Conservation (phyloP, 2,113 vertebrate species). For the Alectura lathami region DNA sequence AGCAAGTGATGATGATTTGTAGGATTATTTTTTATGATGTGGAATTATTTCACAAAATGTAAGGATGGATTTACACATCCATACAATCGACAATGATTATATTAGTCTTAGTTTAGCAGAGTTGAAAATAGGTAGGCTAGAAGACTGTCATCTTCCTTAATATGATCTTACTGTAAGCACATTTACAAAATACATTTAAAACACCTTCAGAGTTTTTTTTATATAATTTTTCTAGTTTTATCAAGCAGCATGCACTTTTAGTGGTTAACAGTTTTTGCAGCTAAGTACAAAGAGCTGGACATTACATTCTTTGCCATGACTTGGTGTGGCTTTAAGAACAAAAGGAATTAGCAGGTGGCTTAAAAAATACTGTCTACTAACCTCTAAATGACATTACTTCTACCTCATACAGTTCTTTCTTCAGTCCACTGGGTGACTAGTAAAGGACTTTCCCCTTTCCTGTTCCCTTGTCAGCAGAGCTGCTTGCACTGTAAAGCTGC, state of each 20-base stretch:
- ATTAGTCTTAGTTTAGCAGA: background rate
- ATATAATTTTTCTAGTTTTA: background rate
- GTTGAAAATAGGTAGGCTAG: background rate
- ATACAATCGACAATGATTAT: background rate
- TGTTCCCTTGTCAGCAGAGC: background rate
- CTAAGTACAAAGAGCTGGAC: background rate
- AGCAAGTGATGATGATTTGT: background rate
- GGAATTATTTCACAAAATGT: background rate
- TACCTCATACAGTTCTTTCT: background rate
- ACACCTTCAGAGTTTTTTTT: background rate
- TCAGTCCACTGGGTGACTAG: background rate
- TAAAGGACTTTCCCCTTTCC: background rate
- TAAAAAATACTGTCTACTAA: background rate
- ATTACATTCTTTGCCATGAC: background rate
- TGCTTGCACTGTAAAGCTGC: slow-evolving; percentile 1
- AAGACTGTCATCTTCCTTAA: background rate
- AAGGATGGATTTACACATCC: background rate
- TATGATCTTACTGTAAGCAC: background rate
- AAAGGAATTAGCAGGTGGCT: background rate
- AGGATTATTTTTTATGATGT: background rate
- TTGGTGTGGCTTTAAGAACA: background rate
- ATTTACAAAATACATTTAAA: background rate
- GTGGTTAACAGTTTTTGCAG: background rate
- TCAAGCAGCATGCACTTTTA: background rate
- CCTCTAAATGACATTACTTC: background rate